Conservation (phyloP, 2,888 invertebrate genomes). For the Drosophila cognata region DNA sequence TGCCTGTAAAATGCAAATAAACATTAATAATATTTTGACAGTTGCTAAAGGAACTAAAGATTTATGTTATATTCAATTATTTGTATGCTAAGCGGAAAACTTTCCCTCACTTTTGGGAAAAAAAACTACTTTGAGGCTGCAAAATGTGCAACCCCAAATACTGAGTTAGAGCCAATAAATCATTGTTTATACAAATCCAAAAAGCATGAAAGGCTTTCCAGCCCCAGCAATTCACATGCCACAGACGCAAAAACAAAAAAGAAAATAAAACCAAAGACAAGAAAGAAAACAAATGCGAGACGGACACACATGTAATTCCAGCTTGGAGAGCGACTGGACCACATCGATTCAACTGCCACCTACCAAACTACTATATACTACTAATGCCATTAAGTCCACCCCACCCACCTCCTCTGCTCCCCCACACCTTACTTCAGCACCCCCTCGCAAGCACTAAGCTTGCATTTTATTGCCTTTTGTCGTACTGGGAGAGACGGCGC, state of each 20-base stretch:
- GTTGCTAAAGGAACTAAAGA: slow-evolving; percentile 4
- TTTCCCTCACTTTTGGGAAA: not conserved
- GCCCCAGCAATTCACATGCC: slow-evolving; percentile 57
- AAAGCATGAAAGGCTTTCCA: slow-evolving; percentile 72
- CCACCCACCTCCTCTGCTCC: not conserved
- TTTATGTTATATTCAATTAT: slow-evolving; percentile 17
- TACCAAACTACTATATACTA: slow-evolving; percentile 20
- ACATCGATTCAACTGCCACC: slow-evolving; percentile 28
- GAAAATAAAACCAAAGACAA: slow-evolving; percentile 1
- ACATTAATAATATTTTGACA: slow-evolving; percentile 6
- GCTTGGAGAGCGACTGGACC: slow-evolving; percentile 48
- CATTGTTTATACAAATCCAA: slow-evolving; percentile 78
- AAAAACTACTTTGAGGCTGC: slow-evolving; percentile 28
- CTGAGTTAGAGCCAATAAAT: slow-evolving; percentile 66
- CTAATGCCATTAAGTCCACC: slow-evolving; percentile 67
- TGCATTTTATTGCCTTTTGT: slow-evolving; percentile 81
- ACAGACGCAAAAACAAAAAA: slow-evolving; percentile 44
- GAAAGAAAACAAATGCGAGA: slow-evolving; percentile 34
- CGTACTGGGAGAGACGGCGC: slow-evolving; percentile 50
- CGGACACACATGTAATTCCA: slow-evolving; percentile 55
- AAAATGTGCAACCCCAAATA: slow-evolving; percentile 22
- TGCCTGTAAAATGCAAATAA: not conserved
- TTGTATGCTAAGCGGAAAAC: slow-evolving; percentile 7
- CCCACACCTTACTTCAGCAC: not conserved
- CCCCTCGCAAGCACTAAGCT: slow-evolving; percentile 61